Conservation (phyloP, 2,113 vertebrate species). For the Plectropomus leopardus region DNA sequence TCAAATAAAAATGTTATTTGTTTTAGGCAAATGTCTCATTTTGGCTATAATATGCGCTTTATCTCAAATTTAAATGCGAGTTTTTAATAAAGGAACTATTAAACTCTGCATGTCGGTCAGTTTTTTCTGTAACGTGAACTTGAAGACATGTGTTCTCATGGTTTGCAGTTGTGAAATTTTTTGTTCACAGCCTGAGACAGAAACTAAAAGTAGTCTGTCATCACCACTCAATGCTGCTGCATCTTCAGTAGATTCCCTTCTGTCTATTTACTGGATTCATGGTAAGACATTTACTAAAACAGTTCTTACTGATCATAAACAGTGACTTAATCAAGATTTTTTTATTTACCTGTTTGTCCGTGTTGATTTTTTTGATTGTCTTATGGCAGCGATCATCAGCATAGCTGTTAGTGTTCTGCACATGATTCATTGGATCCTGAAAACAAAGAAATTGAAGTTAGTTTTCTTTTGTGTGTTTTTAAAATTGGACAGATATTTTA, state of each 20-base stretch:
- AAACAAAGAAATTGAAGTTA: background rate
- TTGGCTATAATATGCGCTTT: no score
- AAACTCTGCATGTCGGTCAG: background rate
- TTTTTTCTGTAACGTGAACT: background rate
- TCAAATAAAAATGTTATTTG: background rate
- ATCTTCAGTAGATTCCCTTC: background rate
- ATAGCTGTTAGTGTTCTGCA: background rate
- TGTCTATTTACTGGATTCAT: background rate
- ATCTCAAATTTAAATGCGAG: background rate
- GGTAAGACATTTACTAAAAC: conserved; percentile 8
- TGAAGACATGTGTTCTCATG: background rate
- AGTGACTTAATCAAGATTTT: background rate
- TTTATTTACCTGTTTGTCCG: background rate
- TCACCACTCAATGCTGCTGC: background rate
- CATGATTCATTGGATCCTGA: no score
- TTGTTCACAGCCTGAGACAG: no score
- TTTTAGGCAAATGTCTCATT: background rate
- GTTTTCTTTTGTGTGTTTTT: background rate
- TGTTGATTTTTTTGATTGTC: background rate
- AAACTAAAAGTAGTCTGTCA: background rate
- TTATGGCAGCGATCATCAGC: background rate
- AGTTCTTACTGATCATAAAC: background rate
- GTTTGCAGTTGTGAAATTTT: background rate
- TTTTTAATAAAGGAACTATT: background rate
- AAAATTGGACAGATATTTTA: background rate